Evolutionary conservation across 2,888 invertebrate genomes (phyloP), one percentile per base, ranked within the genome.

Genomic region (Caenorhabditis sp.): DNA sequence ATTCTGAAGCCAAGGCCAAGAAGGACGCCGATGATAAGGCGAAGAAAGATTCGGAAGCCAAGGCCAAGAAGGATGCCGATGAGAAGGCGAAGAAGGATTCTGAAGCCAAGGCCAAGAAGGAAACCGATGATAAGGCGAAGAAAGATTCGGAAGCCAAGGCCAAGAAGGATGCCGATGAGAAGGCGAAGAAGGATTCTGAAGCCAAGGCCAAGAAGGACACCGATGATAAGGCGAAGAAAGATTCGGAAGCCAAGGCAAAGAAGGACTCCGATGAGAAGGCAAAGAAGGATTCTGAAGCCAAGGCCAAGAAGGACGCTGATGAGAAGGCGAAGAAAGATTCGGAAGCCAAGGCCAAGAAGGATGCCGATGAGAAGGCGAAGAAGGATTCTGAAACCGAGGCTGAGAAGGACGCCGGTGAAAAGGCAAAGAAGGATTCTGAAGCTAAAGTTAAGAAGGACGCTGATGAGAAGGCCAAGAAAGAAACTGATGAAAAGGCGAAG

Each of bases 351-450:
- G 58, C 59, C 17, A 63, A 63, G 26, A 62, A 60, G 17, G 66
- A 21, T 4, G 63, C 56, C 12, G 68, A 67, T 0, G 63, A 60
- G 62, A 58, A 71, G 56, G n/a, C 52, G 12, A 59, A 59, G 54
- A 56, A 69, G 20, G 60, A 67, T 10, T 63, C 60, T 26, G 65
- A 56, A 20, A 53, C n/a, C 14, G 43, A 54, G 14, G 58, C 58
- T 38, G 63, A 59, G 52, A 56, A 43, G n/a, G 70, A 66, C 3
- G 56, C 56, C 26, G 56, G 26, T 14, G 27, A 63, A 36, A 56
- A 43, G n/a, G 70, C 67, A 14, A 74, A 67, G 54, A 63, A 60
- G 25, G 73, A 58, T 23, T 61, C 60, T 57, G 71, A 64, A 1
- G 82, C 27, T 4, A 31, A 31, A 10, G 31, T 10, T 36, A 73